phyloP scores from a whole-genome alignment of 2,797 vertebrate genomes.

The Avahi laniger region DNA sequence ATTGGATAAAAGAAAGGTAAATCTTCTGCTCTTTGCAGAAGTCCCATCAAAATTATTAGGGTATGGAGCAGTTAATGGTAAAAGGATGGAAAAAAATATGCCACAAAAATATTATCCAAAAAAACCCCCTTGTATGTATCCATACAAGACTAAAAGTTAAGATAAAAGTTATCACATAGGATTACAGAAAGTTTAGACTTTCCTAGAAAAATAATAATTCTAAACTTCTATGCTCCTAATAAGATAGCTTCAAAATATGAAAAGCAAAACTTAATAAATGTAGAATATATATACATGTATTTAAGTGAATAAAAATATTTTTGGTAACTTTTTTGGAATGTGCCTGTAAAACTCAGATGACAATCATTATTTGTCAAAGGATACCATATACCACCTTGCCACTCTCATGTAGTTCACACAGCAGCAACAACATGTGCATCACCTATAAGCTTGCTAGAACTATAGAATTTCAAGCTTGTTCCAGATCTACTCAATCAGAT shows the following conservation, averaged over 20 bases:
- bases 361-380: neutral
- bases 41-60: neutral
- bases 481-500: neutral
- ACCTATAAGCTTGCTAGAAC: neutral
- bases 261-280: neutral
- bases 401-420: neutral
- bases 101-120: neutral
- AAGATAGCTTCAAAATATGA: neutral
- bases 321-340: neutral
- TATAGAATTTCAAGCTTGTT: neutral
- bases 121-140: neutral
- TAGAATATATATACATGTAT: too few species aligned
- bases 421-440: neutral
- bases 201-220: neutral
- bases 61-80: neutral
- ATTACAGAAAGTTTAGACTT: neutral
- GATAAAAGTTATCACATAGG: neutral
- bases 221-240: neutral
- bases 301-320: too few species aligned
- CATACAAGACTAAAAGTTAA: neutral
- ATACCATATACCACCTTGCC: neutral
- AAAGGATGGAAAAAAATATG: neutral
- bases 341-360: neutral
- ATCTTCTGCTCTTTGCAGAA: too few species aligned
- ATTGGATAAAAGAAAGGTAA: neutral